Evolutionary conservation across 2,797 vertebrate genomes (phyloP).

Genomic region (Mycteria americana): DNA sequence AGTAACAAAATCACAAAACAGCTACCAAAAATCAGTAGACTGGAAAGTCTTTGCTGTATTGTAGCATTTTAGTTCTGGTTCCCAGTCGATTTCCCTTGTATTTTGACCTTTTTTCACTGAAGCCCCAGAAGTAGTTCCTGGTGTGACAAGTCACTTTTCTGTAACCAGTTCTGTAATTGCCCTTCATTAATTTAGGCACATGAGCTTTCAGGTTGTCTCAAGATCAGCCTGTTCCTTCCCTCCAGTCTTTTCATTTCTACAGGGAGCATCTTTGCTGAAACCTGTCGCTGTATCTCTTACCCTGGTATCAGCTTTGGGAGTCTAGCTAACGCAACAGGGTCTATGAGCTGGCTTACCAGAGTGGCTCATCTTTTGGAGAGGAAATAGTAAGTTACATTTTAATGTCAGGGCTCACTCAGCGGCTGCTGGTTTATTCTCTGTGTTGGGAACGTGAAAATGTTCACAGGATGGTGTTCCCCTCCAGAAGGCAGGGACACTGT

Average conservation of each 20-base stretch:
- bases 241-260: conserved; percentile 16
- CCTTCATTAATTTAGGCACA: not conserved
- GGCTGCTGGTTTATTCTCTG: not conserved
- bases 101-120: not conserved
- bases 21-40: not conserved
- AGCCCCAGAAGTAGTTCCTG: not conserved
- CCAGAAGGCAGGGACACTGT: not conserved
- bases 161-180: not conserved
- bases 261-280: conserved; percentile 13
- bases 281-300: not conserved
- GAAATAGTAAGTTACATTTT: conserved; percentile 25
- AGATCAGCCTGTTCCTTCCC: not conserved
- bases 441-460: not conserved
- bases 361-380: not conserved
- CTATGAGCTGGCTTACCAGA: not conserved
- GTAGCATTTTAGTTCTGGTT: not conserved
- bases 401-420: not conserved
- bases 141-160: not conserved
- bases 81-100: not conserved
- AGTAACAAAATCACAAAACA: not conserved
- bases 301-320: not conserved
- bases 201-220: not conserved
- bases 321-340: not conserved
- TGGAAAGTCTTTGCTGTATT: not conserved
- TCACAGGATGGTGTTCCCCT: not conserved